Base-by-base conservation (phyloP, 2,797 vertebrate genomes). In the Pachyuromys duprasi region DNA sequence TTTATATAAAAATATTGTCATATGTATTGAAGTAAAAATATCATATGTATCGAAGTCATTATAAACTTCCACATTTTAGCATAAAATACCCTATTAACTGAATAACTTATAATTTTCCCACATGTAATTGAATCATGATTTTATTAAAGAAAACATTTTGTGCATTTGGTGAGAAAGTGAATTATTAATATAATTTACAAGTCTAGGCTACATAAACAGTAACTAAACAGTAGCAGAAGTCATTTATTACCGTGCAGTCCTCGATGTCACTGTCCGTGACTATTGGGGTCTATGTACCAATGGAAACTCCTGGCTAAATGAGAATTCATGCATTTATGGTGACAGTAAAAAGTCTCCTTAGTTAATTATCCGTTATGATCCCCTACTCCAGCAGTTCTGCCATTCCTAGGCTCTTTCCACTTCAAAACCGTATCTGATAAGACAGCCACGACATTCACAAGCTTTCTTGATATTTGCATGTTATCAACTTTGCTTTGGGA, bases 401-500 rank as follows among this genome's bases (percentile, higher is more conserved):
- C 9, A 15, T 31, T 93, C 33, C 78, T 8, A n/a, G 14, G n/a
- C 11, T 83, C 13, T 13, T 81, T 53, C 63, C 36, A 45, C 1
- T 57, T 26, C 65, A 13, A 31, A 70, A 20, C n/a, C 82, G 28
- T 60, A 39, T 75, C 20, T 70, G 8, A 63, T 36, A 75, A 33
- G 20, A 12, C 36, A 92, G 55, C 4, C 15, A 57, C 3, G n/a
- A 4, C 81, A 17, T 45, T 49, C 70, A 82, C 31, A 65, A 39
- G 42, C 33, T 75, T 92, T 87, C 36, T 18, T 86, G 26, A 36
- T 15, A 49, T 53, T 86, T 92, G 55, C 12, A n/a, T 86, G 14
- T 69, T 70, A 57, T 80, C 31, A 57, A 22, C 33, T 86, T 91
- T 93, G 60, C 9, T 95, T 94, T 76, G 62, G 62, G 60, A 8